Evolutionary conservation across 2,888 invertebrate genomes (phyloP), one percentile per base, ranked within the genome.

Genomic region (Sturmia bella): DNA sequence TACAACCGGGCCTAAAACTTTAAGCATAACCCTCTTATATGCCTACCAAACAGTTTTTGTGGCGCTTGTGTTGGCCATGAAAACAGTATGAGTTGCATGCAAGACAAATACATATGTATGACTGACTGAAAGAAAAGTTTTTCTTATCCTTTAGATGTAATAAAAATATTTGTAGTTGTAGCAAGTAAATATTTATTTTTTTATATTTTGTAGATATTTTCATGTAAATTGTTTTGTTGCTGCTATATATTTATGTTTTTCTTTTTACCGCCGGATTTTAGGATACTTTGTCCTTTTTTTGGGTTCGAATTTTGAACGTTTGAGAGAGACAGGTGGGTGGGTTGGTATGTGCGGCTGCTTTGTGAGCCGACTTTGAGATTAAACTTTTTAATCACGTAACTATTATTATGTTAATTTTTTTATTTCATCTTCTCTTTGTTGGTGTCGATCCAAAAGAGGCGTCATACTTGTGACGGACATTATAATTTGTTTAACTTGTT

Each of bases 341-440:
- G 12, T 24, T 19, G 13, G 32, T 27, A 6, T 19, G 5, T 0
- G 7, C n/a, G n/a, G n/a, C n/a, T n/a, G n/a, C n/a, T n/a, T 39
- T 37, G 21, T 69, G 37, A 45, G 32, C 37, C 32, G 15, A 45
- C 50, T 17, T 19, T 59, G n/a, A 45, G 54, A 27, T 19, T 45
- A 43, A 74, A 74, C 74, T 78, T 74, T 64, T 48, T 82, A 82
- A 78, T 74, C 77, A 82, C 66, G 69, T 78, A 73, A 78, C 59
- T 74, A 78, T 78, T 82, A 78, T 74, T 78, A 74, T 77, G 74
- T 73, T 78, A 82, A 74, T 78, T 69, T 64, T 73, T 24, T 64
- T 50, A 2, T 24, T n/a, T n/a, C n/a, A n/a, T n/a, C n/a, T n/a
- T n/a, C 9, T 27, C 27, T 27, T 32, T 13, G 24, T 59, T 75